These are phyloP conservation scores for Calliphora vicina DNA, from an alignment of 1,140 invertebrate genomes.

Conservation along the genomic window DNA sequence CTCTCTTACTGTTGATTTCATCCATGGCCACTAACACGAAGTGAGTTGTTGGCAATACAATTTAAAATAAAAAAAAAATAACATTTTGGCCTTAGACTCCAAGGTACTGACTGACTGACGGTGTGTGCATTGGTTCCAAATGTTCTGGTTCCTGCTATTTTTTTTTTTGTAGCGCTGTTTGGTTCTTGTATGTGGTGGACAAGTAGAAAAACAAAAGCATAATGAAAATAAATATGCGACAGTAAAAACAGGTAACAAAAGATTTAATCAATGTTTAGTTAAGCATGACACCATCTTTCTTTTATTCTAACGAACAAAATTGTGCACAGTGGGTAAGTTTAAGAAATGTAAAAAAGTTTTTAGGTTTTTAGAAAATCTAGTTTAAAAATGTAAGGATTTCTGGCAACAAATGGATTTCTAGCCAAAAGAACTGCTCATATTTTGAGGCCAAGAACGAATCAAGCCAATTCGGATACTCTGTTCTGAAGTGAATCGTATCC, in stretches of 20 bases:
- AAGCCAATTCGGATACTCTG: too few relatives aligned
- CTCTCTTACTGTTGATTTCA: neutral
- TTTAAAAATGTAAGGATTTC: too few relatives aligned
- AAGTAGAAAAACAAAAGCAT: constrained; percentile 8
- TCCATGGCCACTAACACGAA: neutral
- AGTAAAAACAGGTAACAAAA: constrained; percentile 41
- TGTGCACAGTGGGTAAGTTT: constrained; percentile 12
- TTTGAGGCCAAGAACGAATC: too few relatives aligned
- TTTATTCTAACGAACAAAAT: neutral
- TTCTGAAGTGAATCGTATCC: too few relatives aligned
- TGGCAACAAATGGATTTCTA: too few relatives aligned
- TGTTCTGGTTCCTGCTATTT: neutral
- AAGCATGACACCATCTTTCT: constrained; percentile 30
- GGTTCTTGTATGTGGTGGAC: too few relatives aligned
- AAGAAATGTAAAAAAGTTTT: too few relatives aligned
- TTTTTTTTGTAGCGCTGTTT: neutral
- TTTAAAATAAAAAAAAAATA: neutral
- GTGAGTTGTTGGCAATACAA: neutral
- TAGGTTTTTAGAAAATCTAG: too few relatives aligned
- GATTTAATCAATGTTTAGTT: constrained; percentile 38
- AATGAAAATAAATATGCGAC: constrained; percentile 41
- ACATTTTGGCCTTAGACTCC: neutral
- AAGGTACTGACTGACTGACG: neutral
- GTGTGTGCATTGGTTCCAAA: neutral
- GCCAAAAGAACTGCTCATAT: too few relatives aligned